These are phyloP conservation scores for Heliconius melpomene DNA, from an alignment of 1,140 invertebrate species.

Conservation along the genomic window DNA sequence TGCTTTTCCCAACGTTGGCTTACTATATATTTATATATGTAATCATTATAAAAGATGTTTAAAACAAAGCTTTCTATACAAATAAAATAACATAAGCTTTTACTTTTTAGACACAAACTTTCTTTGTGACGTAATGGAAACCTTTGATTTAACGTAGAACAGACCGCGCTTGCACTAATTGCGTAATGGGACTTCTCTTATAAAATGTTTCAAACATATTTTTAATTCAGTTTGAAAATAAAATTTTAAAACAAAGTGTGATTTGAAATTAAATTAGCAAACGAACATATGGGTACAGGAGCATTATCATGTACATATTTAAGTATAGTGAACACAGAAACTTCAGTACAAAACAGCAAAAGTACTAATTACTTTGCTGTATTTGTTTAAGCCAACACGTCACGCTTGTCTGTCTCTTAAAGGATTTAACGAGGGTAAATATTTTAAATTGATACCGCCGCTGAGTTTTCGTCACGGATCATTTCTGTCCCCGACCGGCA, in stretches of 20 bases:
- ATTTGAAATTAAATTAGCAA: slow-evolving; percentile 13
- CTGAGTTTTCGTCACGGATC: slow-evolving; percentile 67
- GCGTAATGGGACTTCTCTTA: not conserved
- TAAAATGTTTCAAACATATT: not conserved
- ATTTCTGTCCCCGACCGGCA: slow-evolving; percentile 56
- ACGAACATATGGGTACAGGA: not conserved
- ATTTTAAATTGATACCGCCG: slow-evolving; percentile 70
- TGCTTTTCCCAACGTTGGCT: not conserved
- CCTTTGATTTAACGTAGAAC: slow-evolving; percentile 6
- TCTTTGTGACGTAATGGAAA: slow-evolving; percentile 8
- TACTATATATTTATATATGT: not conserved
- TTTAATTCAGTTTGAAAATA: not conserved
- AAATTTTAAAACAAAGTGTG: slow-evolving; percentile 9
- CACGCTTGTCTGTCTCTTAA: slow-evolving; percentile 52
- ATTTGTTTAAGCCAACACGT: slow-evolving; percentile 52
- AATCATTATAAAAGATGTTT: too few species aligned
- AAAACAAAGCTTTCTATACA: not conserved
- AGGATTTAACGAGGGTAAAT: slow-evolving; percentile 67
- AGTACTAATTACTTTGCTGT: slow-evolving; percentile 51
- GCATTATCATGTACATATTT: slow-evolving; percentile 35
- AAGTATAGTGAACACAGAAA: slow-evolving; percentile 29
- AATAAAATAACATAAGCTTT: not conserved
- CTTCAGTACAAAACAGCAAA: slow-evolving; percentile 39
- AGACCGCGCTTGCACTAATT: not conserved
- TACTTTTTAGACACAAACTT: slow-evolving; percentile 1